Base-by-base conservation (phyloP, 2,888 invertebrate species). In the Volucella inflata region DNA sequence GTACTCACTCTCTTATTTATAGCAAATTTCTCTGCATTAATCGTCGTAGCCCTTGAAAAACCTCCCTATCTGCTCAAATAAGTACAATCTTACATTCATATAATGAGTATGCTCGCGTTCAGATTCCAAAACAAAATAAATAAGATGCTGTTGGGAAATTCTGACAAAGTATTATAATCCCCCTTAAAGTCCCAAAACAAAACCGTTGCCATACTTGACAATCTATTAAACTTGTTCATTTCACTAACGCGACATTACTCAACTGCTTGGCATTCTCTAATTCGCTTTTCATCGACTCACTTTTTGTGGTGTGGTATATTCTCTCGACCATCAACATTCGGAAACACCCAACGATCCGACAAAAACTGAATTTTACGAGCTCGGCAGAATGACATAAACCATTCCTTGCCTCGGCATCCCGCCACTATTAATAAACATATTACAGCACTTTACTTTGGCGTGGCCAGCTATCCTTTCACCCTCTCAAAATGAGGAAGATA, bases 401-500 rank as follows among this genome's bases (percentile, higher is more conserved):
- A 79, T 84, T 77, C 76, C 76, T 74, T 30, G 59, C 17, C 8
- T 70, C 40, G 10, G 46, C 16, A 38, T 42, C 42, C 12, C 42
- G 55, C 40, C 65, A 21, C 84, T 84, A 84, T 84, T 84, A 84
- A 80, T 84, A 84, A 84, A 84, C 84, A 84, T 84, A 84, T 80
- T 84, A 60, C 75, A 80, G 70, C 62, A 76, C 70, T 79, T 67
- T 72, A 68, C 50, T 59, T 55, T 59, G 30, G 30, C 21, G 4
- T 21, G 21, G 46, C 55, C 74, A 74, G 46, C 14, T 64, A 17
- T 64, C 48, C 12, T 4, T 53, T 17, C 36, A 21, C 36, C 11
- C 60, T 51, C 59, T 30, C 36, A 44, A 21, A 30, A 17, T 14
- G 38, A 38, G 42, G 67, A 68, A 62, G 53, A 68, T 77, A n/a